Evolutionary conservation across 2,113 vertebrate species (phyloP).

Genomic region (Spermophilus dauricus): DNA sequence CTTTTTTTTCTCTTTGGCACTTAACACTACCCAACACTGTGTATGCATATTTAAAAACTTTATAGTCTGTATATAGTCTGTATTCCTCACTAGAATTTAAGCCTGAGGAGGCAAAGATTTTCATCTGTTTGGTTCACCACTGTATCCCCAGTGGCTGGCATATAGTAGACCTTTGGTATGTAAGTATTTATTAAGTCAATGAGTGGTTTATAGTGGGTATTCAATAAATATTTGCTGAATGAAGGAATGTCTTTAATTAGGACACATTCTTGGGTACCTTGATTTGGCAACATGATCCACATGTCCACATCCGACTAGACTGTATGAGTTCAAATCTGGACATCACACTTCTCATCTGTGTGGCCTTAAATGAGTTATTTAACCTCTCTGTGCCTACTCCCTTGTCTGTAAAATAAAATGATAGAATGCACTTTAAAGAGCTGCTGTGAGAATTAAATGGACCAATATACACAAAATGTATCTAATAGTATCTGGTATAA

Average conservation of each 20-base stretch:
- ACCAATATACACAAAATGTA: not conserved
- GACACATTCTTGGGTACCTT: not conserved
- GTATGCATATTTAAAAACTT: not conserved
- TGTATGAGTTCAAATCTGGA: not conserved
- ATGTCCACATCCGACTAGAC: not conserved
- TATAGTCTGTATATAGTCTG: not conserved
- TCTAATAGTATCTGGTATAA: not conserved
- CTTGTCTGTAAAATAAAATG: not conserved
- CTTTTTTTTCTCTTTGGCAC: not conserved
- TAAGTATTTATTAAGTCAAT: not conserved
- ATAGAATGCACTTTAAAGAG: not conserved
- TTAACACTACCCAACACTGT: not conserved
- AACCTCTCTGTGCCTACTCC: not conserved
- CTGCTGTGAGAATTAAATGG: not conserved
- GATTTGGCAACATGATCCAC: not conserved
- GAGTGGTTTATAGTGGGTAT: not conserved
- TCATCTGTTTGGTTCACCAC: not conserved
- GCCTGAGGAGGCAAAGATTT: not conserved
- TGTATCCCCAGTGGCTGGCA: not conserved
- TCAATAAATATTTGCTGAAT: not conserved
- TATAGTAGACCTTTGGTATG: not conserved
- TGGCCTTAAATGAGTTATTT: not conserved
- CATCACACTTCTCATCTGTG: not conserved
- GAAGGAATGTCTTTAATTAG: not conserved
- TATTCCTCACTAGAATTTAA: conserved; percentile 12